A percentile compares a stretch with the other conserved stretches of the same genome.
phyloP scores from a whole-genome alignment of 2,113 vertebrate species.

The Capreolus pygargus region DNA sequence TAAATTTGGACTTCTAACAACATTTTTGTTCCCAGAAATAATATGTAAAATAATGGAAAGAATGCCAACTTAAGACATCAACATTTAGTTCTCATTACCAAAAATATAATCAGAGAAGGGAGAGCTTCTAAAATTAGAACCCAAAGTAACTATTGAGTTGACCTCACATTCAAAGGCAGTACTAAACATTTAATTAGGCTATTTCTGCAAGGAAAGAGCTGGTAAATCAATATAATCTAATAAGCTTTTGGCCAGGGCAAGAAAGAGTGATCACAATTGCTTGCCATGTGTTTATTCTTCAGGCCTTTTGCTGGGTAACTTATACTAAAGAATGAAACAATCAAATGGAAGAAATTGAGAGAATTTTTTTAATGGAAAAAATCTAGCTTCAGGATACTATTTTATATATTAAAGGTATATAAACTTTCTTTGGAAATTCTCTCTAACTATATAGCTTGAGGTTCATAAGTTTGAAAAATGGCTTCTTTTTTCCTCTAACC shows the following conservation, averaged over 20 bases:
- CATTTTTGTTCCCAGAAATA: constrained; percentile 70
- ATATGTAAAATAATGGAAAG: constrained; percentile 72
- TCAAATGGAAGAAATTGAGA: constrained; percentile 31
- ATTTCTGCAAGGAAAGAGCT: constrained; percentile 59
- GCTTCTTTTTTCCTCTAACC: neutral
- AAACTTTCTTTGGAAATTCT: constrained; percentile 57
- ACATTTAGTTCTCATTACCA: constrained; percentile 70
- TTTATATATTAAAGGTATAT: constrained; percentile 53
- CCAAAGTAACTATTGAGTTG: constrained; percentile 53
- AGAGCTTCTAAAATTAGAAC: constrained; percentile 66
- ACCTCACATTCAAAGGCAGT: constrained; percentile 65
- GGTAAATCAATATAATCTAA: constrained; percentile 59
- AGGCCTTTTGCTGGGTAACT: constrained; percentile 55
- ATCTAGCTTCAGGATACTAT: constrained; percentile 54
- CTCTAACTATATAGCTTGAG: constrained; percentile 26
- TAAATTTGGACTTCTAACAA: constrained; percentile 71
- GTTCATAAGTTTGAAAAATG: constrained; percentile 59
- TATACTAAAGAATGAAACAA: constrained; percentile 37
- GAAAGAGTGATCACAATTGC: constrained; percentile 43
- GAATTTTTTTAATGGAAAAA: constrained; percentile 40
- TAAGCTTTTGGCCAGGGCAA: constrained; percentile 59
- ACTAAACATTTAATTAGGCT: constrained; percentile 67
- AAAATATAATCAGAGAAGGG: constrained; percentile 73
- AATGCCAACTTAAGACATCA: constrained; percentile 71
- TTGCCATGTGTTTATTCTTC: constrained; percentile 65